Evolutionary conservation across 2,888 invertebrate genomes (phyloP), one percentile per base, ranked within the genome.

Genomic region (Microctonus brassicae): DNA sequence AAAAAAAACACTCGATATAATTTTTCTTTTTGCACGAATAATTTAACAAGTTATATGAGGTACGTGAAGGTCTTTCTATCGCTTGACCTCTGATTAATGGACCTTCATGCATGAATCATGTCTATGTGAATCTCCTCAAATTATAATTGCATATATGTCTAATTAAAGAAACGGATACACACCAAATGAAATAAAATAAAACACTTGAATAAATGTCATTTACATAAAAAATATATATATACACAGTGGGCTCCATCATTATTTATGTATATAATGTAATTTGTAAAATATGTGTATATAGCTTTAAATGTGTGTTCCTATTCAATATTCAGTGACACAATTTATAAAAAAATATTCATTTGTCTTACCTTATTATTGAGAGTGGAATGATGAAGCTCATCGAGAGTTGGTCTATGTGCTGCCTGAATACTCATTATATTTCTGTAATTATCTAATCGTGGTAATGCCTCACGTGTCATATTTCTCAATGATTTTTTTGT

Each of bases 351-450:
- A 17, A 26, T 11, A 55, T 73, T 71, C 66, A 66, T 39, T 42
- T n/a, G n/a, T n/a, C n/a, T n/a, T 88, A 95, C 95, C 92, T 95
- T 95, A 83, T 92, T 92, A 34, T 93, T 92, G 47, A 94, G 87
- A 13, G 95, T 94, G 70, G 94, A 93, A 87, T 96, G 94, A 88
- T 96, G 96, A 20, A 97, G 91, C 88, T 97, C 96, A 85, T 97
- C 96, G 74, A 97, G 88, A 4, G 96, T 95, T 17, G 96, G 96
- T 77, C 96, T 90, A 79, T 94, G 94, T 10, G 94, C 95, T 2
- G 95, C 95, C 86, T 95, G 95, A 57, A 96, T 91, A 20, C 96
- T 96, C 90, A 95, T 90, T 80, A 96, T 94, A 82, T 96, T 95
- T 77, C 96, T 91, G 88, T 96, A 96, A 89, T 96, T 96, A 87